Evolutionary conservation across 2,888 invertebrate genomes (phyloP), one percentile per base, ranked within the genome.

Genomic region (Vanessa cardui): DNA sequence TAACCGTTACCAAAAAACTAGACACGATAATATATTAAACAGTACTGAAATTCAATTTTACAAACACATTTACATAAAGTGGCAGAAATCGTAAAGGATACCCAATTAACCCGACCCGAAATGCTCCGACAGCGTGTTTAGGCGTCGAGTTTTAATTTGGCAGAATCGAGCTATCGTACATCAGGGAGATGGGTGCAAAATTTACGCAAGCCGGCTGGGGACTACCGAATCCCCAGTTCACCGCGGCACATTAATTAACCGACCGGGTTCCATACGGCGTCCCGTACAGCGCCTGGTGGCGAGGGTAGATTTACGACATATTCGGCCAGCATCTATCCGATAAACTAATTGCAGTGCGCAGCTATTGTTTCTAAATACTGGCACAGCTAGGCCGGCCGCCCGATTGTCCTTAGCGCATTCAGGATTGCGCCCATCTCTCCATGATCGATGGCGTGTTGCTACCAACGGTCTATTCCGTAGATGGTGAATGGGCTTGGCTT

Each of bases 231-330:
- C 88, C 87, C 87, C 89, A 85, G 39, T 33, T 56, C 88, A 87
- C 89, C 86, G 86, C 85, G 85, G 85, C 88, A 90, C 91, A 91
- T 92, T 91, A 91, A 92, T 92, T 92, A 91, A 90, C 87, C 85
- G 83, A 85, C 82, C 82, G 83, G 87, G 88, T 87, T 92, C 90
- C 90, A 91, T 89, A 90, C 89, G 88, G 86, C 83, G 84, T 89
- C 86, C 81, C 85, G 84, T 84, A 84, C 85, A 80, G 85, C 82
- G 84, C 87, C 89, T 89, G 87, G 88, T 85, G 86, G 89, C 86
- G 87, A 85, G 87, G 83, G 83, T 87, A 90, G 91, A 90, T 91
- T 91, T 91, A 91, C 90, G 90, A 90, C 88, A 87, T 84, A 56
- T 56, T 87, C 89, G 87, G 88, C 89, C 90, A 86, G 89, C 90